Evolutionary conservation across 2,797 vertebrate genomes (phyloP).

Genomic region (Sebastiscus tertius): DNA sequence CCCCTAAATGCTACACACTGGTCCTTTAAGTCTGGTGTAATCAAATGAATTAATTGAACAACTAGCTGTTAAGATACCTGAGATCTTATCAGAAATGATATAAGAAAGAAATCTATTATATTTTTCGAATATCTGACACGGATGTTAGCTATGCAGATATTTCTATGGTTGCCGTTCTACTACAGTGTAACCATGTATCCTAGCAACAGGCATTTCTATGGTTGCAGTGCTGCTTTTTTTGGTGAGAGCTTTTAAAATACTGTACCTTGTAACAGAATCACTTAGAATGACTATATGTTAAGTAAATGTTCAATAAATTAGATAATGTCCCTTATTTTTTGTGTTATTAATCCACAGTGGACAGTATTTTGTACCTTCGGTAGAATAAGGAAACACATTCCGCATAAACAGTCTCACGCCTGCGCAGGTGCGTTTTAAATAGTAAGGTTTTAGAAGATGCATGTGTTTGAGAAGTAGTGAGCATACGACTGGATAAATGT

Average conservation of each 20-base stretch:
- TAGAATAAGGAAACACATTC: too few relatives aligned
- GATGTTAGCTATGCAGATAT: constrained; percentile 6
- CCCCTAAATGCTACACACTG: too few relatives aligned
- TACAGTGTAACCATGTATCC: constrained; percentile 17
- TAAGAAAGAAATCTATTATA: not conserved
- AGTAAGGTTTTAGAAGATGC: too few relatives aligned
- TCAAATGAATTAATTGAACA: not conserved
- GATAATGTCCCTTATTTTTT: not conserved
- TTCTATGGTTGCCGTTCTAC: not conserved
- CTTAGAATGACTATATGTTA: not conserved
- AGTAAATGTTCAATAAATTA: not conserved
- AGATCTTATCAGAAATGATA: not conserved
- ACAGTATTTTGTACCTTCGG: too few relatives aligned
- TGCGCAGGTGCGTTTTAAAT: too few relatives aligned
- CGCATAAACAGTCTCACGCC: too few relatives aligned
- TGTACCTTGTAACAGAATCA: not conserved
- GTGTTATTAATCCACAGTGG: too few relatives aligned
- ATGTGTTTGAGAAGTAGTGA: too few relatives aligned
- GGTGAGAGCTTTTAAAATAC: not conserved
- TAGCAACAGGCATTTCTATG: constrained; percentile 29
- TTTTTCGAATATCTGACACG: not conserved
- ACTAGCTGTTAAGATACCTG: not conserved
- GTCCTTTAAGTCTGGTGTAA: too few relatives aligned
- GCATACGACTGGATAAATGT: too few relatives aligned
- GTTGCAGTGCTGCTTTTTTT: not conserved